Evolutionary conservation across 1,140 invertebrate species (phyloP).

Genomic region (Drosophila grimshawi): DNA sequence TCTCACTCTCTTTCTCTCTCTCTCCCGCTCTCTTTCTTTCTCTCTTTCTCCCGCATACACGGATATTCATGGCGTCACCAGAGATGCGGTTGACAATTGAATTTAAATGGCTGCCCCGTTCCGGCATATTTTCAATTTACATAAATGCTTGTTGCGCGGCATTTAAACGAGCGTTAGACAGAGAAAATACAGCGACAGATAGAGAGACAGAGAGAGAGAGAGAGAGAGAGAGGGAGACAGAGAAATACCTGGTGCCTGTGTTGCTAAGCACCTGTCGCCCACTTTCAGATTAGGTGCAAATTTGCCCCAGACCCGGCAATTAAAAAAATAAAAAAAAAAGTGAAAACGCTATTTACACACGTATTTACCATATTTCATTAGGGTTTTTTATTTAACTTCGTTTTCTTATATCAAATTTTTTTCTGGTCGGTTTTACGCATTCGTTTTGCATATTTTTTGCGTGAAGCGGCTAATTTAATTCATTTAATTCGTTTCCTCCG

Average conservation of each 20-base stretch:
- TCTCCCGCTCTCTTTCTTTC: neutral
- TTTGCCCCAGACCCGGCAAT: slow-evolving; percentile 48
- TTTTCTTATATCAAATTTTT: slow-evolving; percentile 18
- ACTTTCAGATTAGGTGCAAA: slow-evolving; percentile 58
- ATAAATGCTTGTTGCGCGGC: slow-evolving; percentile 79
- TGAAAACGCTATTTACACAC: slow-evolving; percentile 63
- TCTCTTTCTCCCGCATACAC: slow-evolving; percentile 11
- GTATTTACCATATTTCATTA: slow-evolving; percentile 71
- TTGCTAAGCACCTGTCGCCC: slow-evolving; percentile 62
- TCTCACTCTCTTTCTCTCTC: neutral
- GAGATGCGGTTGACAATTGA: slow-evolving; percentile 67
- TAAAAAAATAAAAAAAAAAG: slow-evolving; percentile 33
- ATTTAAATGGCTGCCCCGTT: slow-evolving; percentile 70
- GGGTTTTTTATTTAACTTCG: slow-evolving; percentile 49
- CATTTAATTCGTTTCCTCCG: slow-evolving; percentile 56
- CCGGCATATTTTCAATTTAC: slow-evolving; percentile 81
- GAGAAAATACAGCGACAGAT: slow-evolving; percentile 25
- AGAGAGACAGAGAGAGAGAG: neutral
- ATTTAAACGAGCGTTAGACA: slow-evolving; percentile 62
- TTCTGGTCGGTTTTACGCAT: slow-evolving; percentile 60
- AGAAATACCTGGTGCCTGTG: neutral
- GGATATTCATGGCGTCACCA: slow-evolving; percentile 49
- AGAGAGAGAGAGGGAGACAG: neutral
- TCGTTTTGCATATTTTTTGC: slow-evolving; percentile 68
- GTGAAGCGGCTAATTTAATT: slow-evolving; percentile 61